A percentile compares a stretch with the other conserved stretches of the same genome.
Conservation (phyloP, 2,797 vertebrate species). For the Rhynchotus rufescens region DNA sequence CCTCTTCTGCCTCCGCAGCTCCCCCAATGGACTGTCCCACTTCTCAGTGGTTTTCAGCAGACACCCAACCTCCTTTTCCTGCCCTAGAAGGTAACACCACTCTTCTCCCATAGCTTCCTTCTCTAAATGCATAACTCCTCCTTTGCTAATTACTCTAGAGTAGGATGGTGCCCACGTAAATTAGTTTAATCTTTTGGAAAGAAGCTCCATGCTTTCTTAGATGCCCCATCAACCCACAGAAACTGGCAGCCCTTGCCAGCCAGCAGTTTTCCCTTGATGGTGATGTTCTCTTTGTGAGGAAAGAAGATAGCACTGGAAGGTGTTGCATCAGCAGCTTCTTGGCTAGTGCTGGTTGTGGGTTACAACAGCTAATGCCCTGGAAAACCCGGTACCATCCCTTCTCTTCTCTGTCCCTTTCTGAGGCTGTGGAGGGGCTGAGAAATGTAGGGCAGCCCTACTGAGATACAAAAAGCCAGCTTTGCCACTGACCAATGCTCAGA, state of each 20-base stretch:
- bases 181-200: neutral
- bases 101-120: neutral
- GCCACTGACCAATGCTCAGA: neutral
- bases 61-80: neutral
- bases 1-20: accelerated
- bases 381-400: neutral
- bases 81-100: neutral
- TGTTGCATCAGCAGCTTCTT: neutral
- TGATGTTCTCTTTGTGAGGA: neutral
- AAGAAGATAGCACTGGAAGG: neutral
- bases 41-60: neutral
- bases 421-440: neutral
- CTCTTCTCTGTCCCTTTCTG: neutral
- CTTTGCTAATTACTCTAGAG: neutral
- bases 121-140: neutral
- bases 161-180: neutral
- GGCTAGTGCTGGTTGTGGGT: neutral
- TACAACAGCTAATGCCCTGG: neutral
- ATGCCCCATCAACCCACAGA: neutral
- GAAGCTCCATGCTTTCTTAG: neutral
- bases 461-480: neutral
- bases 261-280: neutral
- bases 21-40: neutral
- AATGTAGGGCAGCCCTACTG: neutral
- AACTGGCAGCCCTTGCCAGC: neutral